phyloP scores from a whole-genome alignment of 30 jellyfish, hydroid and myxozoan genomes.

The Hydractinia echinata region DNA sequence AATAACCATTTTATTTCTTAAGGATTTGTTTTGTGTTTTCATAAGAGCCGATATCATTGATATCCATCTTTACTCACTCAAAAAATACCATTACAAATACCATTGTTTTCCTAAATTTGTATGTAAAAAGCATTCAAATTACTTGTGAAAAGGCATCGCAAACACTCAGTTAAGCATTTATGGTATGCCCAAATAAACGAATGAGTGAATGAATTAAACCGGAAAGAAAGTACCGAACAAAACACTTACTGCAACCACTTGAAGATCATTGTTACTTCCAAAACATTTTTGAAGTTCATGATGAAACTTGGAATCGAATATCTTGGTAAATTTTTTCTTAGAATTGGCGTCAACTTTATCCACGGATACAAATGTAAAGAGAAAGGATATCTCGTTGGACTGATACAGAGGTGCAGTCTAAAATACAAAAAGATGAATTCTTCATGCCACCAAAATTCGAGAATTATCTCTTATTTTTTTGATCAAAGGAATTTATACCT shows the following conservation, averaged over 20 bases:
- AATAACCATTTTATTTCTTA: too few relatives aligned
- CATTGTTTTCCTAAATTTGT: background rate
- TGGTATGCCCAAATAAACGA: background rate
- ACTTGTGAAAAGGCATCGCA: background rate
- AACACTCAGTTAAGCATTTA: background rate
- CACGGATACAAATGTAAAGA: slow-evolving; percentile 24
- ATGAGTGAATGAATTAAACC: too few relatives aligned
- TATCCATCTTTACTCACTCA: too few relatives aligned
- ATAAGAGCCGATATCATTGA: too few relatives aligned
- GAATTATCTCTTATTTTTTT: too few relatives aligned
- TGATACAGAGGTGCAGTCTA: background rate
- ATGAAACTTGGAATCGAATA: slow-evolving; percentile 8
- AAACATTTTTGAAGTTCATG: slow-evolving; percentile 7
- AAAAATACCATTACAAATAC: too few relatives aligned
- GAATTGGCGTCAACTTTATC: slow-evolving; percentile 17
- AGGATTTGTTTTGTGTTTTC: too few relatives aligned
- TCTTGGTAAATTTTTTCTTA: background rate
- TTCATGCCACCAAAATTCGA: too few relatives aligned
- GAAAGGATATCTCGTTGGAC: slow-evolving; percentile 3
- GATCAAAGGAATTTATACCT: background rate
- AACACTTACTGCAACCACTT: slow-evolving; percentile 35
- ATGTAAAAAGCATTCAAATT: too few relatives aligned
- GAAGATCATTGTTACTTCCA: slow-evolving; percentile 24
- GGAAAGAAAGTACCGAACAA: background rate
- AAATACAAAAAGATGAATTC: background rate